Conservation (phyloP, 2,113 vertebrate genomes). For the Coturnix japonica region DNA sequence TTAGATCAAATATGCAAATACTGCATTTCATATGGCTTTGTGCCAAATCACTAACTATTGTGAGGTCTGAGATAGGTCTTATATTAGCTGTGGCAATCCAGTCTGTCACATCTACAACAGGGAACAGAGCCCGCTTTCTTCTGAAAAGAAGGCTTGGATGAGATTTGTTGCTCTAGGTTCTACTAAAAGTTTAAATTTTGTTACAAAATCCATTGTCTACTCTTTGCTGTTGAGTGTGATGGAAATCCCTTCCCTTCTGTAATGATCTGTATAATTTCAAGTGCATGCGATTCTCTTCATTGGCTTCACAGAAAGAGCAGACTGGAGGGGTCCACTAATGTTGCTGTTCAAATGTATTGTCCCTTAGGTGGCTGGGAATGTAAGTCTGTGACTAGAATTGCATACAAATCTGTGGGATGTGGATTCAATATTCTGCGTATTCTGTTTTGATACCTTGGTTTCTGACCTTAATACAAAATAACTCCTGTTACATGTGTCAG, state of each 20-base stretch:
- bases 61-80: neutral
- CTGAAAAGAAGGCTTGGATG: neutral
- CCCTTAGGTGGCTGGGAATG: neutral
- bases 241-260: constrained; percentile 10
- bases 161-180: neutral
- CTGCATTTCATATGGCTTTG: neutral
- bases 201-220: neutral
- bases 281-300: neutral
- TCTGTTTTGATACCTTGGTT: neutral
- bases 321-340: neutral
- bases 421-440: neutral
- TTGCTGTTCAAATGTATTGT: neutral
- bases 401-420: neutral
- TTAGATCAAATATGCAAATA: neutral
- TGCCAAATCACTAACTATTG: neutral
- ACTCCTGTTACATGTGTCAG: neutral
- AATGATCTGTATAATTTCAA: constrained; percentile 34
- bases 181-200: neutral
- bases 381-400: neutral
- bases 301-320: neutral
- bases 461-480: neutral
- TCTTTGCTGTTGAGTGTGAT: neutral
- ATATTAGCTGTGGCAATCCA: neutral
- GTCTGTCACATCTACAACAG: neutral
- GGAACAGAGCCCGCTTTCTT: neutral